A percentile compares a stretch with the other conserved stretches of the same genome.
Evolutionary conservation across 92 coral and sea anemone species (phyloP).

Genomic region (Palythoa grandis): DNA sequence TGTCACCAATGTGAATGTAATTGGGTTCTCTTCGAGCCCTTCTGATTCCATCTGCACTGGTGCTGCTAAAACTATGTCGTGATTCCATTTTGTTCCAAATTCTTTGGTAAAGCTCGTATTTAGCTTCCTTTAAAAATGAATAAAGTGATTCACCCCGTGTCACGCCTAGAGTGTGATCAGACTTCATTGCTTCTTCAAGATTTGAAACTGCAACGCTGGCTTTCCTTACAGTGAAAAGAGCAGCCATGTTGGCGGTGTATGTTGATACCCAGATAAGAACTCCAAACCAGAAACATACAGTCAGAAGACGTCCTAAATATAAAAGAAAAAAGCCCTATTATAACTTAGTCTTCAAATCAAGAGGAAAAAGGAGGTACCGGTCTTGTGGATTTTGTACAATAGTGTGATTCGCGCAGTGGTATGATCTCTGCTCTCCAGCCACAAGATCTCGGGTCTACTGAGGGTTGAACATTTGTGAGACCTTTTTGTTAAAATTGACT

Average conservation of each 20-base stretch:
- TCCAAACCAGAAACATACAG: slow-evolving; percentile 60
- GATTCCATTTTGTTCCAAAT: slow-evolving; percentile 53
- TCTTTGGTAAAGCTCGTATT: slow-evolving; percentile 43
- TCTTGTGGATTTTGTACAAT: too few relatives aligned
- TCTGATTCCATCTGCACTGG: slow-evolving; percentile 42
- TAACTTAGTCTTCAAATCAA: too few relatives aligned
- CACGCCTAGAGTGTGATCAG: slow-evolving; percentile 30
- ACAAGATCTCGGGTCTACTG: too few relatives aligned
- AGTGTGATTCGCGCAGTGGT: too few relatives aligned
- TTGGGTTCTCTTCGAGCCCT: slow-evolving; percentile 42
- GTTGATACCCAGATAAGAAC: slow-evolving; percentile 63
- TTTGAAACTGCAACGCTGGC: slow-evolving; percentile 7
- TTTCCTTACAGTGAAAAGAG: slow-evolving; percentile 51
- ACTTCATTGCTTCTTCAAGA: slow-evolving; percentile 51
- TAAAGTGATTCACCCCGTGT: slow-evolving; percentile 43
- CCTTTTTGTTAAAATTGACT: too few relatives aligned
- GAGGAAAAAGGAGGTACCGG: too few relatives aligned
- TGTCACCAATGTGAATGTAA: slow-evolving; percentile 56
- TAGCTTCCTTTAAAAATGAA: slow-evolving; percentile 33
- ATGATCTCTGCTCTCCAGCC: too few relatives aligned
- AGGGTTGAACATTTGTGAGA: too few relatives aligned
- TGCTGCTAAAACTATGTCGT: slow-evolving; percentile 31
- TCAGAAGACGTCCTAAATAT: slow-evolving; percentile 53
- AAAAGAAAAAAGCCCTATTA: not conserved
- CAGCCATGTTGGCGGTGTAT: slow-evolving; percentile 64